These are phyloP conservation scores for Drosophila paulistorum DNA, from an alignment of 1,140 invertebrate genomes.

Conservation along the genomic window DNA sequence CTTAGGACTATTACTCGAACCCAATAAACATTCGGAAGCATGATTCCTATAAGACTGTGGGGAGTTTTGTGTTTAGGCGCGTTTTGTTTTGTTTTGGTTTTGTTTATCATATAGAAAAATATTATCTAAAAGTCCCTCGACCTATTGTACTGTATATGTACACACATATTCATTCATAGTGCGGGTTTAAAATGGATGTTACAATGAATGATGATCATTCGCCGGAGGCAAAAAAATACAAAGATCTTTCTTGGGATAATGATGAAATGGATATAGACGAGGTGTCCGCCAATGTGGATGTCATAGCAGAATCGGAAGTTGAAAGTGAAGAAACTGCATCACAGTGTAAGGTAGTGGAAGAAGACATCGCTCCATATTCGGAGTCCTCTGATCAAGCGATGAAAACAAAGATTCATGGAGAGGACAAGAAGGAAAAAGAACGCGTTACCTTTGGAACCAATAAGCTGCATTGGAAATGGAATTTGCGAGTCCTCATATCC, in stretches of 20 bases:
- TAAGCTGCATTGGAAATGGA: slow-evolving; percentile 42
- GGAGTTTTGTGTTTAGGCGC: neutral
- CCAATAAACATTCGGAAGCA: too few relatives aligned
- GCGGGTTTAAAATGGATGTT: neutral
- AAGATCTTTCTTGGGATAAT: neutral
- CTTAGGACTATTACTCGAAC: too few relatives aligned
- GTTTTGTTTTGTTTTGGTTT: neutral
- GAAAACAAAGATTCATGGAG: too few relatives aligned
- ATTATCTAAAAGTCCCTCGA: neutral
- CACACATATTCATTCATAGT: too few relatives aligned
- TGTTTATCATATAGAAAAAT: neutral
- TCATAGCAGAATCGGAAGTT: neutral
- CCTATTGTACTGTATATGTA: too few relatives aligned
- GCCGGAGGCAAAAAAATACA: neutral
- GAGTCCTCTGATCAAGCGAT: neutral
- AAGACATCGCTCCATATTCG: neutral
- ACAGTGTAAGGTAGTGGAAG: neutral
- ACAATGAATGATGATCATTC: neutral
- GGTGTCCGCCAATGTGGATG: neutral
- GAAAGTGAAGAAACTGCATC: neutral
- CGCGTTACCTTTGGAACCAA: neutral
- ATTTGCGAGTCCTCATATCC: slow-evolving; percentile 58
- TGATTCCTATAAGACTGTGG: neutral
- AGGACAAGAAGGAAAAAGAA: neutral
- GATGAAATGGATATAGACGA: neutral